Evolutionary conservation across 2,113 vertebrate species (phyloP).

Genomic region (Neogobius melanostomus): DNA sequence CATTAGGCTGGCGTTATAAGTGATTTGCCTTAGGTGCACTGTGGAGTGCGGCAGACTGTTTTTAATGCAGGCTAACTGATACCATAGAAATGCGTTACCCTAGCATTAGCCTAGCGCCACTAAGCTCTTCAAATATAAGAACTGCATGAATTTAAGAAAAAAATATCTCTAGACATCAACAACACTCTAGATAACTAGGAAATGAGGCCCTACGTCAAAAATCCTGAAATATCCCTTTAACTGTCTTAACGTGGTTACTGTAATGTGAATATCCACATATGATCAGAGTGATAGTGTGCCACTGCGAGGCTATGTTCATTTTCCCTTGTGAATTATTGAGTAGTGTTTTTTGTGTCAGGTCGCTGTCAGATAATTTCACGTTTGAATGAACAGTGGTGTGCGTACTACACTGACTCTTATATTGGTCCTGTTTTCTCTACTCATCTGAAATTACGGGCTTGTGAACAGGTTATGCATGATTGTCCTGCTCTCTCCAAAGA

Average conservation of each 20-base stretch:
- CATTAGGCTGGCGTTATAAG: too few relatives aligned
- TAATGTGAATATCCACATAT: conserved; percentile 13
- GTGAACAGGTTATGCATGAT: neutral
- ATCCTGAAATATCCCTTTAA: too few relatives aligned
- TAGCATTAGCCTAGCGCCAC: too few relatives aligned
- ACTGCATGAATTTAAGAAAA: too few relatives aligned
- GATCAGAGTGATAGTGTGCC: conserved; percentile 3
- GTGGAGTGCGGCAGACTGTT: too few relatives aligned
- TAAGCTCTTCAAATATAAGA: too few relatives aligned
- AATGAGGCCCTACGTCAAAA: too few relatives aligned
- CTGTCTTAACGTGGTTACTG: neutral
- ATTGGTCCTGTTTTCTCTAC: neutral
- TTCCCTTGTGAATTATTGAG: conserved; percentile 26
- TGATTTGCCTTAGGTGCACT: too few relatives aligned
- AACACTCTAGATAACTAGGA: too few relatives aligned
- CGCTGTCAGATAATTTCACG: neutral
- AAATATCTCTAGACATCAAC: too few relatives aligned
- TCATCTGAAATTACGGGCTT: conserved; percentile 15
- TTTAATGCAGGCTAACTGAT: too few relatives aligned
- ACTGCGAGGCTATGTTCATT: conserved; percentile 8
- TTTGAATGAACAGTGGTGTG: conserved; percentile 9
- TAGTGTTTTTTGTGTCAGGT: neutral
- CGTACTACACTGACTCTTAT: conserved; percentile 6
- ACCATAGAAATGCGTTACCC: too few relatives aligned
- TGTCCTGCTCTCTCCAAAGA: conserved; percentile 12